These are phyloP conservation scores for Acropora tenuis DNA, from an alignment of 64 coral and sea anemone species.

Conservation along the genomic window DNA sequence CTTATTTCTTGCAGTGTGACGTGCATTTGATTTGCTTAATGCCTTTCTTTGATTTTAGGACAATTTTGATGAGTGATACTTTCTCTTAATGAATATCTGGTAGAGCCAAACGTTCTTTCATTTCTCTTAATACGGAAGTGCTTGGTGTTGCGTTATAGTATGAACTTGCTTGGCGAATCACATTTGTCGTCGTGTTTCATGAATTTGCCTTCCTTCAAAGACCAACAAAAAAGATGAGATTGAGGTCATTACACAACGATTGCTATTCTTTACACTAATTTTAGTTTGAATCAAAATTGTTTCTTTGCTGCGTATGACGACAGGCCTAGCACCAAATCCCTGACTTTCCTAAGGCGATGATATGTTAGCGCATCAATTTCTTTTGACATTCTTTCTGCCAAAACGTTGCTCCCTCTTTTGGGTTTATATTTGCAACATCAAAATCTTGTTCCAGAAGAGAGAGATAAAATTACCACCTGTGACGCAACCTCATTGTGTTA, in stretches of 20 bases:
- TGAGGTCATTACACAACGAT: neutral
- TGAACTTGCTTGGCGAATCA: too few species aligned
- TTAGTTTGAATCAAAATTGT: neutral
- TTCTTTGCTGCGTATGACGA: slow-evolving; percentile 10
- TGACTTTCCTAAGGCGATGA: neutral
- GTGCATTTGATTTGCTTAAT: too few species aligned
- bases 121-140: too few species aligned
- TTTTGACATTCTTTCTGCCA: neutral
- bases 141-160: too few species aligned
- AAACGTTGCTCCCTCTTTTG: neutral
- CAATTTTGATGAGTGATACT: neutral
- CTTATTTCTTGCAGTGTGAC: too few species aligned
- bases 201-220: neutral
- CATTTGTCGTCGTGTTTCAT: neutral
- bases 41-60: neutral
- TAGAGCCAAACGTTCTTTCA: neutral
- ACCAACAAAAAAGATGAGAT: neutral
- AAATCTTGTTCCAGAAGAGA: neutral
- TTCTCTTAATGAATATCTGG: neutral
- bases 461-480: neutral
- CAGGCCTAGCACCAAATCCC: neutral
- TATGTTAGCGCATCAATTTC: neutral
- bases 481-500: neutral
- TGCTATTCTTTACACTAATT: neutral
- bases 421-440: neutral